phyloP scores from a whole-genome alignment of 2,113 vertebrate genomes.

The Scalopus aquaticus region DNA sequence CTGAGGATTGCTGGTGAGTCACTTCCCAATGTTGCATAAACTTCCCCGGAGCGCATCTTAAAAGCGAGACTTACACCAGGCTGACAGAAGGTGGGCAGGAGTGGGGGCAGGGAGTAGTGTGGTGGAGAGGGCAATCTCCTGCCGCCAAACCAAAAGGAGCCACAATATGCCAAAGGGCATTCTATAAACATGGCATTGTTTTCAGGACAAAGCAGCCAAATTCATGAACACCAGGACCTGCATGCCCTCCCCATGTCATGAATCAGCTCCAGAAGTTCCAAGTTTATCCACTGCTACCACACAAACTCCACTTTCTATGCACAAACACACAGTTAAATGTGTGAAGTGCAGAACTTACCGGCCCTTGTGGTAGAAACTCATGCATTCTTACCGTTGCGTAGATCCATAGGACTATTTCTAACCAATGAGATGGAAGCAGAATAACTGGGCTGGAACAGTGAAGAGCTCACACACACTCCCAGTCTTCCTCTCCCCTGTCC shows the following conservation, averaged over 20 bases:
- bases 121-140: background rate
- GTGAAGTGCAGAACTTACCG: background rate
- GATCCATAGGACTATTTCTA: background rate
- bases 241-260: background rate
- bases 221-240: background rate
- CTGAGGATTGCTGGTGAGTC: background rate
- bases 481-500: rapidly evolving
- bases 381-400: background rate
- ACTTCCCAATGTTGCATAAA: background rate
- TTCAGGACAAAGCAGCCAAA: background rate
- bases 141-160: background rate
- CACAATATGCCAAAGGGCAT: background rate
- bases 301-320: background rate
- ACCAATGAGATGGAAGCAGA: background rate
- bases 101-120: background rate
- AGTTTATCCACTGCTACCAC: background rate
- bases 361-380: background rate
- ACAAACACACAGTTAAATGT: background rate
- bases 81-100: background rate
- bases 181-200: background rate
- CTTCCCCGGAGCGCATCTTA: background rate
- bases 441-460: background rate
- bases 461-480: background rate
- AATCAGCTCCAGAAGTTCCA: background rate
- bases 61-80: background rate